phyloP scores from a whole-genome alignment of 1,140 invertebrate species.

The Danaus plexippus region DNA sequence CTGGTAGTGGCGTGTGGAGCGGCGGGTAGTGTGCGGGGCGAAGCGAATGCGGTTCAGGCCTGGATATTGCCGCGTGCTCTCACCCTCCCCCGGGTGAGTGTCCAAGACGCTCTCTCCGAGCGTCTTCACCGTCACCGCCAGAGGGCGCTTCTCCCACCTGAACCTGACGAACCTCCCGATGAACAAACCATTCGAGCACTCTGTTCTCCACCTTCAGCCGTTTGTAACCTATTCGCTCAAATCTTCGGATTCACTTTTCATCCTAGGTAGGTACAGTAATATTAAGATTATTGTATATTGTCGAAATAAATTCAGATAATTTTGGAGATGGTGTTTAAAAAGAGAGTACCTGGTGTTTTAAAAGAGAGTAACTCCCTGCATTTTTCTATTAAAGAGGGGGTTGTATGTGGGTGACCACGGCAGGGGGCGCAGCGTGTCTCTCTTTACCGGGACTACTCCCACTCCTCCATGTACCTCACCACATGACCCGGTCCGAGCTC shows the following conservation, averaged over 20 bases:
- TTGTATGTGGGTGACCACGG: constrained; percentile 31
- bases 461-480: constrained; percentile 21
- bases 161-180: constrained; percentile 18
- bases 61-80: constrained; percentile 25
- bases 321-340: too few relatives aligned
- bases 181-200: constrained; percentile 33
- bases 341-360: too few relatives aligned
- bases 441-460: constrained; percentile 25
- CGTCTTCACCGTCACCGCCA: constrained; percentile 25
- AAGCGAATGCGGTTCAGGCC: constrained; percentile 21
- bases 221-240: constrained; percentile 16
- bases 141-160: constrained; percentile 14
- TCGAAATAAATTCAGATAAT: too few relatives aligned
- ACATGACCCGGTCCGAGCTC: constrained; percentile 1
- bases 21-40: constrained; percentile 18
- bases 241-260: constrained; percentile 31
- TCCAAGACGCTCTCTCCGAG: constrained; percentile 22
- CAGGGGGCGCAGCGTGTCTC: constrained; percentile 23
- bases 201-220: constrained; percentile 29
- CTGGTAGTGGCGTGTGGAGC: constrained; percentile 27
- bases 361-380: neutral
- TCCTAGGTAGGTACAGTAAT: constrained; percentile 18
- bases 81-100: constrained; percentile 23
- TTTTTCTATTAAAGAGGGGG: constrained; percentile 20
- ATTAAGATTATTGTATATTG: too few relatives aligned